A percentile compares a stretch with the other conserved stretches of the same genome.
These are phyloP conservation scores for Heliothis subflexa DNA, from an alignment of 1,140 invertebrate genomes.

Conservation along the genomic window DNA sequence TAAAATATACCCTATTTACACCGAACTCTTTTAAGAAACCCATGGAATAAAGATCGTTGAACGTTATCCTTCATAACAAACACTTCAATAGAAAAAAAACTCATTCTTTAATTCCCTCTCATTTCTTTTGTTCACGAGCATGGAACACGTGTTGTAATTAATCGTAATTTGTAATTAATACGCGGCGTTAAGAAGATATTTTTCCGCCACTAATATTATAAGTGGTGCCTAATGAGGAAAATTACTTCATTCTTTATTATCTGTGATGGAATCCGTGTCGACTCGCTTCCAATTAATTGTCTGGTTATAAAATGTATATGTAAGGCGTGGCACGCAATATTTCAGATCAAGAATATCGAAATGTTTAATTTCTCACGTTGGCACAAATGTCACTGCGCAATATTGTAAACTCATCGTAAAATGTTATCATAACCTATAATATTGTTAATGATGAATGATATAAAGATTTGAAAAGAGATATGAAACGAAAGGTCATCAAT, in stretches of 20 bases:
- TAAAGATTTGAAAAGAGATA: conserved; percentile 44
- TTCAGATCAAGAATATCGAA: conserved; percentile 13
- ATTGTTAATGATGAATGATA: conserved; percentile 44
- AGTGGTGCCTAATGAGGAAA: conserved; percentile 17
- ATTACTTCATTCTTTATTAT: conserved; percentile 18
- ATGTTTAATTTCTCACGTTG: conserved; percentile 36
- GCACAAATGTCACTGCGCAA: conserved; percentile 40
- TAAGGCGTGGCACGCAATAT: background rate
- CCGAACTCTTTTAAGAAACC: too few species aligned
- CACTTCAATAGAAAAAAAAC: background rate
- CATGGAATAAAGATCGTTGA: too few species aligned
- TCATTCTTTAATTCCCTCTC: conserved; percentile 2
- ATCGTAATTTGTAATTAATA: conserved; percentile 39
- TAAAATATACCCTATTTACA: too few species aligned
- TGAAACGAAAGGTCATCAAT: conserved; percentile 42
- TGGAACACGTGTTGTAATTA: conserved; percentile 24
- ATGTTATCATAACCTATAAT: conserved; percentile 46
- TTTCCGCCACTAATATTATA: conserved; percentile 29
- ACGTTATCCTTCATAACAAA: background rate
- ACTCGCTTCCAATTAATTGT: background rate
- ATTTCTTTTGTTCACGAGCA: conserved; percentile 18
- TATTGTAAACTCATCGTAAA: conserved; percentile 40
- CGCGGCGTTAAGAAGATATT: conserved; percentile 6
- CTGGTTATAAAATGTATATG: background rate
- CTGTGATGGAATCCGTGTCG: background rate